Conservation (phyloP, 2,888 invertebrate species). For the Eupeodes latifasciatus region DNA sequence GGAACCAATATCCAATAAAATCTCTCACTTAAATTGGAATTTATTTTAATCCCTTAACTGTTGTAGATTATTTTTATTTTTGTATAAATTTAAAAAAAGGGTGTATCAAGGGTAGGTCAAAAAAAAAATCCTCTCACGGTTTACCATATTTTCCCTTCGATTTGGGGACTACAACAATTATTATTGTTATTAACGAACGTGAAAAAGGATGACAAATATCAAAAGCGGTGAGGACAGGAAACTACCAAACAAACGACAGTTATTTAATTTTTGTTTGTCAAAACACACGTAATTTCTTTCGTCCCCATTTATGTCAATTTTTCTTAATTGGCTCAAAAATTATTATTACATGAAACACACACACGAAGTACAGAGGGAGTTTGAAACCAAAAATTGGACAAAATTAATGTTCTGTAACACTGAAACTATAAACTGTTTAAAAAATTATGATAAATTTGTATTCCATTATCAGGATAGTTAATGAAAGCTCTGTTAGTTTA, state of each 20-base stretch:
- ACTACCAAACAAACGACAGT: neutral
- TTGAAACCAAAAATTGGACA: neutral
- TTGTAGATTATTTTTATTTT: constrained; percentile 30
- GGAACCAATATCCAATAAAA: constrained; percentile 40
- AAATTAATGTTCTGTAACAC: neutral
- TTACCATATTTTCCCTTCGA: neutral
- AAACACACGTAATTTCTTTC: constrained; percentile 10
- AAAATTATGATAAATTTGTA: too few species aligned
- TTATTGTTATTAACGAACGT: constrained; percentile 17
- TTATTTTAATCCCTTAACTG: constrained; percentile 53
- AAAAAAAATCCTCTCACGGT: neutral
- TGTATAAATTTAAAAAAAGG: neutral
- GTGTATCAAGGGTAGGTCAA: too few species aligned
- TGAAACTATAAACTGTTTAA: too few species aligned
- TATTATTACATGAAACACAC: neutral
- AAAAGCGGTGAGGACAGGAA: neutral
- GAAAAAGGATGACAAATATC: constrained; percentile 25
- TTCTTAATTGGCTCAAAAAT: constrained; percentile 26
- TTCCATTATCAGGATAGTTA: too few species aligned
- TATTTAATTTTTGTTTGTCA: neutral
- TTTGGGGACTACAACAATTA: constrained; percentile 20
- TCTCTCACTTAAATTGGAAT: constrained; percentile 45
- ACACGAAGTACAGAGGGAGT: neutral
- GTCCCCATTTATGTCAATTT: neutral
- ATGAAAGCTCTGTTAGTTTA: too few species aligned